Evolutionary conservation across 2,797 vertebrate genomes (phyloP), one percentile per base, ranked within the genome.

Genomic region (Gymnoscopelus braueri): DNA sequence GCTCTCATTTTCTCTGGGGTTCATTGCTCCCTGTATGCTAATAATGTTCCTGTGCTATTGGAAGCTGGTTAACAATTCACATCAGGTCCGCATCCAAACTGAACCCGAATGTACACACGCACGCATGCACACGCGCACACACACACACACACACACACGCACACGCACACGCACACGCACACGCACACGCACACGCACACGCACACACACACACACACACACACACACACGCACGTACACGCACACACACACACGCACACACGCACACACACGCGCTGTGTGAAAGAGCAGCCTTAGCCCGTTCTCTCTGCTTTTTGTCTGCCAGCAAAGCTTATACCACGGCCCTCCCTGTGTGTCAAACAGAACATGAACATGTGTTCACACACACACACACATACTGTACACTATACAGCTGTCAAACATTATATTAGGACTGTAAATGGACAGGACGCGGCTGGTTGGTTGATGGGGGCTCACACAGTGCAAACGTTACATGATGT

Each of bases 61-160:
- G 81, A 86, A 90, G 75, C 85, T 88, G 77, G 80, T 91, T 87
- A 89, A 83, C 75, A 72, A 91, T 92, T 91, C 88, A 83, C 86
- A 87, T 82, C 85, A 82, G 82, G 77, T 80, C 54, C 74, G n/a
- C 12, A 78, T 67, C 60, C 64, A 64, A 79, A 66, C 63, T 64
- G 60, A 64, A 66, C 58, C 69, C 62, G 63, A 66, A 67, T 74
- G 71, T 51, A 69, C 71, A 71, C 72, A 62, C 71, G 47, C 77
- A 13, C 52, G 12, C 53, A 55, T 52, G 59, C 24, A 10, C 49
- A 15, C 62, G 32, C n/a, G 13, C 51, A 65, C 9, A 62, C 10
- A 47, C 54, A 55, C 54, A 60, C 24, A 63, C 19, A 66, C 35
- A 44, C 24, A 44, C 58, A 47, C 35, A 23, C 35, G 4, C 35